A percentile compares a stretch with the other conserved stretches of the same genome.
phyloP scores from a whole-genome alignment of 1,140 invertebrate genomes.

The Araneus ventricosus region DNA sequence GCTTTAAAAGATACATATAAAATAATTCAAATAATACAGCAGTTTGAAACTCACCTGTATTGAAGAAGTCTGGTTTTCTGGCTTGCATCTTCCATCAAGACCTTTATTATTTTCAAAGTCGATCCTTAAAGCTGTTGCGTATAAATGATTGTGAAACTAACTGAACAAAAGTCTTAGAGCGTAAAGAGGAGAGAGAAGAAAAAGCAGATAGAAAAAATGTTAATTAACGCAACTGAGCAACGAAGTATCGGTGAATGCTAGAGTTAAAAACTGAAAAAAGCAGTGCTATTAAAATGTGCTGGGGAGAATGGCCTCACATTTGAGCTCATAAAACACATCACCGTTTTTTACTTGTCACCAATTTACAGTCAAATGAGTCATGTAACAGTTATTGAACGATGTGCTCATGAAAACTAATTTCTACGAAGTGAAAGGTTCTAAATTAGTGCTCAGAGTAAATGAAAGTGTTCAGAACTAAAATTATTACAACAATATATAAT shows the following conservation, averaged over 20 bases:
- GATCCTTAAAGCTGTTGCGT: slow-evolving; percentile 67
- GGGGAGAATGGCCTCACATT: slow-evolving; percentile 46
- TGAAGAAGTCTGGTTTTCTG: not conserved
- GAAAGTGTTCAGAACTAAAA: not conserved
- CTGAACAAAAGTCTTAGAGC: slow-evolving; percentile 70
- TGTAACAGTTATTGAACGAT: not conserved
- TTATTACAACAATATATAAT: not conserved
- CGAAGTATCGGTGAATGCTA: slow-evolving; percentile 68
- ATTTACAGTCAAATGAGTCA: not conserved
- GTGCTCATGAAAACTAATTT: not conserved
- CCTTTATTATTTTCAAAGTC: slow-evolving; percentile 55
- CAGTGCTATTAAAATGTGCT: slow-evolving; percentile 73
- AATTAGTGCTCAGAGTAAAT: not conserved
- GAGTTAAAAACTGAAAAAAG: slow-evolving; percentile 64
- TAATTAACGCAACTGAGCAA: slow-evolving; percentile 54
- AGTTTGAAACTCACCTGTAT: slow-evolving; percentile 66
- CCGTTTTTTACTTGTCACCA: too few species aligned
- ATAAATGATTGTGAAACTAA: slow-evolving; percentile 66
- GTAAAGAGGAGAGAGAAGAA: slow-evolving; percentile 68
- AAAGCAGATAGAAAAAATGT: slow-evolving; percentile 71
- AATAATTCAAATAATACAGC: slow-evolving; percentile 61
- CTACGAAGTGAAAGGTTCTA: not conserved
- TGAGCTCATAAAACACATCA: not conserved
- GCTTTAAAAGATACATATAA: slow-evolving; percentile 59
- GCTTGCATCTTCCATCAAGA: slow-evolving; percentile 51